These are phyloP conservation scores for Drosophila fungiperda DNA, from an alignment of 2,888 invertebrate species.

Conservation along the genomic window DNA sequence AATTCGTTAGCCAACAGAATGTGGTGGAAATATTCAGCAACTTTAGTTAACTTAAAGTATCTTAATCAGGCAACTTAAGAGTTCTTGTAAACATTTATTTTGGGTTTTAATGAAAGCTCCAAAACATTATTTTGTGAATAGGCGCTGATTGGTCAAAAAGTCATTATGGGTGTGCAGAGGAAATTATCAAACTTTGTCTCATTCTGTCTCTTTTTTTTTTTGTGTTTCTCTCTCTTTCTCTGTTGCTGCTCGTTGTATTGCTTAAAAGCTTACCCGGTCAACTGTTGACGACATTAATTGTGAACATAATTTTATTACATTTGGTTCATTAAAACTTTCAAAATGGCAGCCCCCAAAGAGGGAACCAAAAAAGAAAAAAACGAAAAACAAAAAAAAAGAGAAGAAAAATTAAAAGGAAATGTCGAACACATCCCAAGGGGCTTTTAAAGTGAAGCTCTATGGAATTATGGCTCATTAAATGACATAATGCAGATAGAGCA, in stretches of 20 bases:
- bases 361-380: constrained; percentile 13
- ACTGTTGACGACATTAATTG: constrained; percentile 64
- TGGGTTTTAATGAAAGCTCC: not conserved
- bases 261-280: constrained; percentile 28
- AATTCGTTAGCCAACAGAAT: not conserved
- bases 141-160: not conserved
- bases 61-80: not conserved
- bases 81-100: not conserved
- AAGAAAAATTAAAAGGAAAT: constrained; percentile 34
- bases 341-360: constrained; percentile 46
- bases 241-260: not conserved
- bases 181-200: not conserved
- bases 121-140: not conserved
- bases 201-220: not conserved
- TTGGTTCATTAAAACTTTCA: constrained; percentile 73
- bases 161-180: not conserved
- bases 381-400: constrained; percentile 14
- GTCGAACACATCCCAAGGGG: constrained; percentile 46
- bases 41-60: not conserved
- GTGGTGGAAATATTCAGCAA: not conserved
- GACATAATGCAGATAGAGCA: constrained; percentile 62
- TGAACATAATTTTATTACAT: constrained; percentile 72
- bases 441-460: constrained; percentile 46
- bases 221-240: not conserved
- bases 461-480: constrained; percentile 78